Conservation (phyloP, 2,888 invertebrate species). For the Oxycera nigricornis region DNA sequence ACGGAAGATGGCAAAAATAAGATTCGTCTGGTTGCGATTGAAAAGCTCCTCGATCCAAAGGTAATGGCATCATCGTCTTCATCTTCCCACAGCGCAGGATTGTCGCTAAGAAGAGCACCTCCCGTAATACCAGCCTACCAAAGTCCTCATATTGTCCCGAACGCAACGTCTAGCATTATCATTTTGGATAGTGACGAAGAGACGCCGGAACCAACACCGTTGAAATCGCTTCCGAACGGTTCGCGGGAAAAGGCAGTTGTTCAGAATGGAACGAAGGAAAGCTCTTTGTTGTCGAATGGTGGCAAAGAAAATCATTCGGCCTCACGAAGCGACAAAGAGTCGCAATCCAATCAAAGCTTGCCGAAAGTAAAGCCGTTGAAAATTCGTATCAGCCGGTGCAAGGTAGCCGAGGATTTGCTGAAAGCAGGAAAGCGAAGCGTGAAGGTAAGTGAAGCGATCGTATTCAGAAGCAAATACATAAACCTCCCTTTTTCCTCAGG, state of each 20-base stretch:
- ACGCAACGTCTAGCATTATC: constrained; percentile 21
- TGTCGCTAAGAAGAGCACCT: not conserved
- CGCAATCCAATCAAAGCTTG: not conserved
- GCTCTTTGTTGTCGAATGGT: not conserved
- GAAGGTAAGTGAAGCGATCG: not conserved
- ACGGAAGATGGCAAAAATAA: constrained; percentile 8
- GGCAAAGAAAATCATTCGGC: not conserved
- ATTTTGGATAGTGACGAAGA: constrained; percentile 43
- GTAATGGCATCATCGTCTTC: constrained; percentile 5
- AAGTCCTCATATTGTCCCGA: not conserved
- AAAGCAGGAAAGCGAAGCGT: not conserved
- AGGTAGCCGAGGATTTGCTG: not conserved
- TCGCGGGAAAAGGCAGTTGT: not conserved
- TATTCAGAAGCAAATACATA: not conserved
- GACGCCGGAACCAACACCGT: not conserved
- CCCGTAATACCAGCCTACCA: not conserved
- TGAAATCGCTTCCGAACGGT: not conserved
- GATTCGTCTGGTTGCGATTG: constrained; percentile 45
- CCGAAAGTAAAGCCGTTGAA: constrained; percentile 16
- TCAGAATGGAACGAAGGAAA: not conserved
- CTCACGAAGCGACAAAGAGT: not conserved
- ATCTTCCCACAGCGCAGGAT: too few relatives aligned
- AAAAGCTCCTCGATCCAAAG: constrained; percentile 46
- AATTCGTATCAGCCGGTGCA: not conserved
- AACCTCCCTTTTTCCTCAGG: not conserved